phyloP scores from a whole-genome alignment of 2,888 invertebrate genomes.

The Acanthopleura granulata region DNA sequence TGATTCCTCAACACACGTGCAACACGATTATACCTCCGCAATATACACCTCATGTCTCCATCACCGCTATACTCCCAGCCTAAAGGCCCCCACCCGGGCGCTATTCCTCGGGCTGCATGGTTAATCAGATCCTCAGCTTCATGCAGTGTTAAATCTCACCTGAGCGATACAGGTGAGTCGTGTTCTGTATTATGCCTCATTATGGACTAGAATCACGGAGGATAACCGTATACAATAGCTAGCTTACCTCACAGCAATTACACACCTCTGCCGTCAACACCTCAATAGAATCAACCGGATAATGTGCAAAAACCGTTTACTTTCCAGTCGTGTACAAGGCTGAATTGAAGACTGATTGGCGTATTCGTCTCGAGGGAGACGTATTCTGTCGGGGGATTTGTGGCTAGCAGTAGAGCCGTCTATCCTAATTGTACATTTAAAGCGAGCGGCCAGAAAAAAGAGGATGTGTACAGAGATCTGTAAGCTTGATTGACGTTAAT shows the following conservation, averaged over 20 bases:
- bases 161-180: too few relatives aligned
- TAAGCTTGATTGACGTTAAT: background rate
- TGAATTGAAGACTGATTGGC: background rate
- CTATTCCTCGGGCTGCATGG: too few relatives aligned
- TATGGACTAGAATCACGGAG: background rate
- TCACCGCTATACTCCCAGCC: too few relatives aligned
- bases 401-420: background rate
- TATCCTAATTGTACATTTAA: background rate
- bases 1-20: too few relatives aligned
- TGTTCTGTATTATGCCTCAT: too few relatives aligned
- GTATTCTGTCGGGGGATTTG: background rate
- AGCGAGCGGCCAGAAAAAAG: too few relatives aligned
- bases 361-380: background rate
- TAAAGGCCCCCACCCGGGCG: too few relatives aligned
- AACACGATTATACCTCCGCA: too few relatives aligned
- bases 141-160: too few relatives aligned
- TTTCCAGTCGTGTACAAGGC: background rate
- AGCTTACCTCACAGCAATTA: background rate
- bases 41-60: too few relatives aligned
- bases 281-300: background rate
- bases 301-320: constrained; percentile 9
- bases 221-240: background rate
- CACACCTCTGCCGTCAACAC: background rate
- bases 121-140: too few relatives aligned
- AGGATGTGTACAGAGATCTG: background rate